phyloP scores from a whole-genome alignment of 2,113 vertebrate species.

The Megaceryle torquata region DNA sequence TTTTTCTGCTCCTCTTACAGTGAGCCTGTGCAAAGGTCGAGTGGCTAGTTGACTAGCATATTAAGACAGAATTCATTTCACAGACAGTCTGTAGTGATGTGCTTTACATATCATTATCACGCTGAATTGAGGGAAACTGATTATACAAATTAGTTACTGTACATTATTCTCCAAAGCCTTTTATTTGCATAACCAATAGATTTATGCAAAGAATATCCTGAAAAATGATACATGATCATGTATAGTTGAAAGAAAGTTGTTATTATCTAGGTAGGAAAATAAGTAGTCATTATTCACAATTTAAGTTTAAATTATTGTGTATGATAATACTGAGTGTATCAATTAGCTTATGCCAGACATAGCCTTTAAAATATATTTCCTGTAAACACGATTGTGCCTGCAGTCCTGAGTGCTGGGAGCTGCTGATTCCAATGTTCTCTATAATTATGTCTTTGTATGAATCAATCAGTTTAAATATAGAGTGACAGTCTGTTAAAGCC shows the following conservation, averaged over 20 bases:
- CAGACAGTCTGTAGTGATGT: constrained; percentile 55
- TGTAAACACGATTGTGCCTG: constrained; percentile 23
- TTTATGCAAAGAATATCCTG: constrained; percentile 61
- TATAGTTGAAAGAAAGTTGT: constrained; percentile 40
- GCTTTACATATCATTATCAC: constrained; percentile 26
- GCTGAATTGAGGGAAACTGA: constrained; percentile 44
- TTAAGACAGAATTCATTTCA: constrained; percentile 68
- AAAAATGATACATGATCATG: constrained; percentile 20
- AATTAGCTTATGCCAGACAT: not conserved
- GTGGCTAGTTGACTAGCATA: constrained; percentile 68
- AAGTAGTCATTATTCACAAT: not conserved
- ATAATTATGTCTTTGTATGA: constrained; percentile 61
- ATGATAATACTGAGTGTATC: not conserved
- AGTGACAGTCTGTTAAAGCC: constrained; percentile 65
- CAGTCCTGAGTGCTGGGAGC: not conserved
- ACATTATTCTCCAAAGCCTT: constrained; percentile 43
- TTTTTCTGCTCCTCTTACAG: constrained; percentile 66
- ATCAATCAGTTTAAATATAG: constrained; percentile 69
- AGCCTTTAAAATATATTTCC: constrained; percentile 15
- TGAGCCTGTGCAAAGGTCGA: constrained; percentile 66
- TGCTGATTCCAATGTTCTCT: constrained; percentile 42
- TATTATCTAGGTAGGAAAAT: constrained; percentile 1
- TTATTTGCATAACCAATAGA: constrained; percentile 54
- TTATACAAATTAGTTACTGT: constrained; percentile 68
- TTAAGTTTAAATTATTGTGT: constrained; percentile 13